Base-by-base conservation (phyloP, 2,113 vertebrate species). In the Mystacornis crossleyi region DNA sequence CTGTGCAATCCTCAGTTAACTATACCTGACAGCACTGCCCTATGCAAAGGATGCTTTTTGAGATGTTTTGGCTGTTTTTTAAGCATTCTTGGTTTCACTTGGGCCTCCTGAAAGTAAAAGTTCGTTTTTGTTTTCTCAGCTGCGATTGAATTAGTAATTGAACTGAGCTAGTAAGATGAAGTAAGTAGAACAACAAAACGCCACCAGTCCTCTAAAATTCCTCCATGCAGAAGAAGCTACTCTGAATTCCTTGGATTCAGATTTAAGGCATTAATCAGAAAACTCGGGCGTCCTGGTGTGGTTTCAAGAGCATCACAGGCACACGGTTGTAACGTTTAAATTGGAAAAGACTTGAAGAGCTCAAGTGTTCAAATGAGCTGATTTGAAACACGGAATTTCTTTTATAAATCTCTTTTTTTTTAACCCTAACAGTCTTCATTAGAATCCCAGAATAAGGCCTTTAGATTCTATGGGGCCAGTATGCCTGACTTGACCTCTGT, bases 21-120 rank as follows among this genome's bases (percentile, higher is more conserved):
- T 20, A 0, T 26, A 40, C 38, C 57, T 70, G 67, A 28, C 42
- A 80, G 40, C 0, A 0, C 48, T 75, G 40, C 18, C 31, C 18
- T 23, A 0, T 18, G 16, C 12, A 6, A 28, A 50, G 50, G 51
- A 18, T 51, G 29, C 6, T 67, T 84, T 81, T 31, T 51, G 57
- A 43, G 40, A 23, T 26, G 33, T 61, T 81, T 12, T n/a, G 33
- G 17, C 58, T 70, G 31, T 14, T 84, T 20, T 34, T 81, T 36
- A 18, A 36, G 18, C 13, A 0, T 51, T 54, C 42, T 34, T 72
- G 16, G 10, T 73, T 70, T 80, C 1, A 12, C 36, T 58, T 45
- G 38, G 24, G 14, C 24, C 34, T 73, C 51, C 33, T 58, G 23
- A 58, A 60, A 81, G 48, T 34, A 18, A 15, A 53, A 80, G 69